Evolutionary conservation across 2,888 invertebrate species (phyloP), one percentile per base, ranked within the genome.

Genomic region (Habrosyne pyritoides): DNA sequence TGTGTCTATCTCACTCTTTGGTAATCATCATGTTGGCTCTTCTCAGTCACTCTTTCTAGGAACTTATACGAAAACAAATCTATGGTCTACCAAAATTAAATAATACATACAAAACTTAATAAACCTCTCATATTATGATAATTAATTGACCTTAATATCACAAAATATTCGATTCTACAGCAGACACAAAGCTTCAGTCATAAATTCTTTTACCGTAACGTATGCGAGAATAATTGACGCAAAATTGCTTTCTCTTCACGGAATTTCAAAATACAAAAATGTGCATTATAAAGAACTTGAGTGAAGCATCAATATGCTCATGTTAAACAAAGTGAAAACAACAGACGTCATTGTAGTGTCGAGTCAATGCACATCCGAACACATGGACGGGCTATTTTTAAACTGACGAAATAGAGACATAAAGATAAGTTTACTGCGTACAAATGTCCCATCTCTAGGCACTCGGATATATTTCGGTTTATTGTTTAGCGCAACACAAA

Each of bases 401-500:
- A 84, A 79, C 75, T 73, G 74, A 74, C 70, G 77, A 77, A 84
- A 87, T 86, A 78, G 80, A 89, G 86, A 84, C 87, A 82, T 88
- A 86, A 88, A 89, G 87, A 89, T 88, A 89, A 86, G 73, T 88
- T 86, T 83, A 88, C 79, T 74, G 77, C 78, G 75, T 77, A 78
- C 76, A 74, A 78, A 81, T 75, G 76, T 72, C 67, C 62, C 67
- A 58, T 66, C 73, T 69, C 72, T 68, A 67, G 65, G 67, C 61
- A 66, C 69, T 67, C 64, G 66, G 69, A 73, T 71, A 79, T 75
- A 79, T 77, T 78, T 75, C 69, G 74, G 79, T 89, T 89, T 89
- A 90, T 91, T 89, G 89, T 90, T 89, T 83, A 77, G 80, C 73
- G 79, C 74, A 75, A 81, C 83, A 89, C 86, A 87, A 89, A 87